Base-by-base conservation (phyloP, 1,140 invertebrate species). In the Macrobrachium rosenbergii region DNA sequence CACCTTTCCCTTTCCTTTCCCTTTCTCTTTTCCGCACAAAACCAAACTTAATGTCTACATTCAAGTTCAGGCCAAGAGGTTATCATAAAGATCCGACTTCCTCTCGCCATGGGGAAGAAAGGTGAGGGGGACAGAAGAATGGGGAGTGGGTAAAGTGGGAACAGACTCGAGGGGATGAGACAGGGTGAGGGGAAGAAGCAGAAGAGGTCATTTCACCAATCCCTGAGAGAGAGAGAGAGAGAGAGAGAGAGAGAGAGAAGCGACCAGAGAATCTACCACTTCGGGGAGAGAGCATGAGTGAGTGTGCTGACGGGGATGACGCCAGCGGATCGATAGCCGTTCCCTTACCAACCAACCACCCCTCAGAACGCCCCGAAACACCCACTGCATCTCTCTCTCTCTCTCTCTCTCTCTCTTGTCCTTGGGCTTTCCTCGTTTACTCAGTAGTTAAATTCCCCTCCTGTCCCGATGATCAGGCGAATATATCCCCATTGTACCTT, bases 191-290 rank as follows among this genome's bases (percentile, higher is more conserved):
- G 23, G 69, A 28, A 37, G 21, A 64, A 16, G 72, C 16, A 75
- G 16, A 43, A 75, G n/a, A 23, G 8, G 12, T 14, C 63, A 64
- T 11, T 64, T 28, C 17, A 8, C 28, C 28, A 37, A 37, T 37
- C 28, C 28, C 28, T 37, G 64, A 69, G 64, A 69, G 64, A 69
- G 64, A 76, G 28, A 45, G 43, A 37, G 73, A 76, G 73, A 37
- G 23, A 45, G 73, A 37, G 73, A 76, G 28, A 45, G 73, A 76
- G 73, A 28, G n/a, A 19, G 43, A 45, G 37, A 37, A 17, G 72
- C 5, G 28, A 75, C 19, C 16, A 75, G 73, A 43, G 73, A 19
- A n/a, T 14, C 16, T 28, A 37, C n/a, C 17, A 43, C n/a, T 75
- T 23, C n/a, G 21, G 37, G 43, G 73, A 75, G 52, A 52, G 52